Conservation (phyloP, 2,797 vertebrate species). For the Mycteria americana region DNA sequence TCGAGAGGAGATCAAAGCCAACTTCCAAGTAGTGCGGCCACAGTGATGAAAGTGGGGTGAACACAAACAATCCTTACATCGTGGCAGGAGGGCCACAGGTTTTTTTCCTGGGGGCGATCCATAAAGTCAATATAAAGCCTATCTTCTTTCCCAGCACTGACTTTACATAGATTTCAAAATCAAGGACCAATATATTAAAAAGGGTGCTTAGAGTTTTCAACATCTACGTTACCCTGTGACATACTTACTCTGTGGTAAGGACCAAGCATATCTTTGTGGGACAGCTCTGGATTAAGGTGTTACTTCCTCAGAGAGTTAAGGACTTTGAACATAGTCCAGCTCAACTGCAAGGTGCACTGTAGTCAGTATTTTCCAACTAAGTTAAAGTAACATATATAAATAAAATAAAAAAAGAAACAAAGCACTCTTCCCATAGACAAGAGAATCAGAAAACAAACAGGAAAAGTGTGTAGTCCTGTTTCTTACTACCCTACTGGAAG, state of each 20-base stretch:
- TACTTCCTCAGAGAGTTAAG: not conserved
- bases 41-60: not conserved
- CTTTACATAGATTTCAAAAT: not conserved
- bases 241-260: not conserved
- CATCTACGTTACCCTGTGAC: not conserved
- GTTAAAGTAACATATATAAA: not conserved
- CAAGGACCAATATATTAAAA: not conserved
- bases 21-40: no score
- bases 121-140: not conserved
- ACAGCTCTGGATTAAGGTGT: not conserved
- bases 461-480: not conserved
- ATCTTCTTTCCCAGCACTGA: not conserved
- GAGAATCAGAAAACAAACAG: not conserved
- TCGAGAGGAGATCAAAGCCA: not conserved
- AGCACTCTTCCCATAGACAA: not conserved
- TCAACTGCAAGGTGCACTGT: not conserved
- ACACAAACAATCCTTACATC: not conserved
- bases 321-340: not conserved
- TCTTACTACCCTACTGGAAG: not conserved
- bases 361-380: not conserved
- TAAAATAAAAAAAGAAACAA: not conserved
- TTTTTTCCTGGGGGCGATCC: not conserved
- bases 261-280: not conserved
- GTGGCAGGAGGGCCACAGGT: accelerated
- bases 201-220: not conserved